Percentiles rank a stretch among this genome's conserved stretches.
phyloP scores from a whole-genome alignment of 2,113 vertebrate species.

The Xyliphius kryptos region DNA sequence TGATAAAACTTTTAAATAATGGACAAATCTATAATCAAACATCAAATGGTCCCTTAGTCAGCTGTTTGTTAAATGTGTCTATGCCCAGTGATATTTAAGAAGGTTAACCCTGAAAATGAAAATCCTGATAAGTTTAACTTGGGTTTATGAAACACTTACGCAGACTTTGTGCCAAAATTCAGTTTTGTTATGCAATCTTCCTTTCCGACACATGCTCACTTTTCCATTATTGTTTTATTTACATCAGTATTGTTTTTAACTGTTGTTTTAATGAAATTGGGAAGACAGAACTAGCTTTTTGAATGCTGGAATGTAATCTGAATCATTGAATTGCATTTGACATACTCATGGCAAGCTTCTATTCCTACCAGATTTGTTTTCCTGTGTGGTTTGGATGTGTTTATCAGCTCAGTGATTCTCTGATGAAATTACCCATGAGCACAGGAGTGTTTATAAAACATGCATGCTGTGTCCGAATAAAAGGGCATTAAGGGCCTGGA shows the following conservation, averaged over 20 bases:
- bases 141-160: too few relatives aligned
- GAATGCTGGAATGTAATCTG: neutral
- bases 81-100: too few relatives aligned
- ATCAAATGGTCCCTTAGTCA: too few relatives aligned
- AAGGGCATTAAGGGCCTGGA: constrained; percentile 11
- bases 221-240: too few relatives aligned
- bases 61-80: too few relatives aligned
- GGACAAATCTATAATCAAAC: too few relatives aligned
- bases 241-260: neutral
- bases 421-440: constrained; percentile 16
- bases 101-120: too few relatives aligned
- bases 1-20: too few relatives aligned
- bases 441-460: constrained; percentile 15
- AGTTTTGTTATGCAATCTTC: too few relatives aligned
- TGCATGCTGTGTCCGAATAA: constrained; percentile 4
- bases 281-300: constrained; percentile 4
- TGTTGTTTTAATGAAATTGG: neutral
- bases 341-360: neutral
- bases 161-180: too few relatives aligned
- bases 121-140: too few relatives aligned
- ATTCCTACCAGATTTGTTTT: constrained; percentile 17
- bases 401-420: constrained; percentile 1
- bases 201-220: too few relatives aligned
- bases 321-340: neutral
- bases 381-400: neutral